Percentiles rank a stretch among this genome's conserved stretches.
Conservation (phyloP, 2,888 invertebrate genomes). For the Drosophila yooni region DNA sequence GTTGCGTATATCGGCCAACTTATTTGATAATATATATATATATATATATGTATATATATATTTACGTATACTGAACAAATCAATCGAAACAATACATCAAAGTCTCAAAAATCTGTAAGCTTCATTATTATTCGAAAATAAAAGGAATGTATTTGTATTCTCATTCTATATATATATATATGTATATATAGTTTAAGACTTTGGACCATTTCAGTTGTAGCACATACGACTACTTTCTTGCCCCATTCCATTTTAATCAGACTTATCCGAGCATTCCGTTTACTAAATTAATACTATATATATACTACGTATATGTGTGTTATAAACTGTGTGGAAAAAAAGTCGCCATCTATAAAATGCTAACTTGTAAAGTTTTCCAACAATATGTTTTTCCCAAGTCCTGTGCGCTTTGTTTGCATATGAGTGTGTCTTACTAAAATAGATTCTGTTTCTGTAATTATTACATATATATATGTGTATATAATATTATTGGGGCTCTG, state of each 20-base stretch:
- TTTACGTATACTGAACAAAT: slow-evolving; percentile 24
- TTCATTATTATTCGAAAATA: slow-evolving; percentile 13
- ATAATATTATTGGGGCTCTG: slow-evolving; percentile 46
- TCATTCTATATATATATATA: slow-evolving; percentile 25
- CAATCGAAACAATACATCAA: slow-evolving; percentile 15
- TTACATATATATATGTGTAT: slow-evolving; percentile 47
- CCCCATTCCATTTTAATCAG: slow-evolving; percentile 52
- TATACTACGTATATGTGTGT: slow-evolving; percentile 9
- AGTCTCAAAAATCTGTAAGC: slow-evolving; percentile 15
- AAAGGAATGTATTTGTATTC: slow-evolving; percentile 13
- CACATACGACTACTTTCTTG: slow-evolving; percentile 25
- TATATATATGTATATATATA: not conserved
- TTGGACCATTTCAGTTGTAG: slow-evolving; percentile 75
- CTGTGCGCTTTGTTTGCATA: slow-evolving; percentile 66
- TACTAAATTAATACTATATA: slow-evolving; percentile 43
- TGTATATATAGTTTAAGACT: slow-evolving; percentile 60
- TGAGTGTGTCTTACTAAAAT: slow-evolving; percentile 70
- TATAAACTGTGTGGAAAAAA: slow-evolving; percentile 67
- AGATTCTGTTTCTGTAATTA: slow-evolving; percentile 43
- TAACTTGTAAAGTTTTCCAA: slow-evolving; percentile 73
- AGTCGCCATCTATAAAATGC: slow-evolving; percentile 75
- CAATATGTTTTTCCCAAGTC: slow-evolving; percentile 57
- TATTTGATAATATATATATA: slow-evolving; percentile 9
- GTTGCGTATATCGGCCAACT: slow-evolving; percentile 1
- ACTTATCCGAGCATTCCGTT: slow-evolving; percentile 67